These are phyloP conservation scores for Periplaneta americana DNA, from an alignment of 1,140 invertebrate genomes.

Conservation along the genomic window DNA sequence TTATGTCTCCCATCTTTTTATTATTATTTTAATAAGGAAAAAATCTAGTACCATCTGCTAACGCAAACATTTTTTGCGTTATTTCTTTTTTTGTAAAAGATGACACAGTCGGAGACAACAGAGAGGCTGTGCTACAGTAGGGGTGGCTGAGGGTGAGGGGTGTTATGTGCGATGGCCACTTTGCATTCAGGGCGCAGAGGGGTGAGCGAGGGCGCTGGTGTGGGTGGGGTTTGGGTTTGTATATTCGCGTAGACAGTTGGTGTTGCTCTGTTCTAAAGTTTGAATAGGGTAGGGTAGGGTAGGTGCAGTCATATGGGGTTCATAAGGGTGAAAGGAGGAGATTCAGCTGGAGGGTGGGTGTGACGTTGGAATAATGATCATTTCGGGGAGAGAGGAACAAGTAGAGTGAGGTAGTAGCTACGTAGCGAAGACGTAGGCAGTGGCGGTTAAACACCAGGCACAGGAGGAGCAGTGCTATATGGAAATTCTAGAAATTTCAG, in stretches of 20 bases:
- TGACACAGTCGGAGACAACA: conserved; percentile 7
- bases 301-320: background rate
- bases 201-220: background rate
- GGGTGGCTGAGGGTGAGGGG: background rate
- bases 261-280: conserved; percentile 2
- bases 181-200: conserved; percentile 5
- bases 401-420: background rate
- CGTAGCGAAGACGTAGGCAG: background rate
- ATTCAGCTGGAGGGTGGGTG: background rate
- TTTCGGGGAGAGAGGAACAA: background rate
- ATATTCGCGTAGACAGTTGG: background rate
- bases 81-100: background rate
- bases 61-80: background rate
- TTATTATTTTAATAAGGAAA: conserved; percentile 7
- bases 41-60: conserved; percentile 10
- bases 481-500: too few relatives aligned
- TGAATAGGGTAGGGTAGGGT: background rate
- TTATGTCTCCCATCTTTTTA: conserved; percentile 5
- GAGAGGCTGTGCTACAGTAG: background rate
- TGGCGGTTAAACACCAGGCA: too few relatives aligned
- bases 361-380: conserved; percentile 10
- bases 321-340: background rate
- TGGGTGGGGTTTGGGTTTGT: background rate
- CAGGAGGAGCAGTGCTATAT: too few relatives aligned
- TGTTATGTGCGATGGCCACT: conserved; percentile 7